Conservation (phyloP, 1,140 invertebrate genomes). For the Samia ricini region DNA sequence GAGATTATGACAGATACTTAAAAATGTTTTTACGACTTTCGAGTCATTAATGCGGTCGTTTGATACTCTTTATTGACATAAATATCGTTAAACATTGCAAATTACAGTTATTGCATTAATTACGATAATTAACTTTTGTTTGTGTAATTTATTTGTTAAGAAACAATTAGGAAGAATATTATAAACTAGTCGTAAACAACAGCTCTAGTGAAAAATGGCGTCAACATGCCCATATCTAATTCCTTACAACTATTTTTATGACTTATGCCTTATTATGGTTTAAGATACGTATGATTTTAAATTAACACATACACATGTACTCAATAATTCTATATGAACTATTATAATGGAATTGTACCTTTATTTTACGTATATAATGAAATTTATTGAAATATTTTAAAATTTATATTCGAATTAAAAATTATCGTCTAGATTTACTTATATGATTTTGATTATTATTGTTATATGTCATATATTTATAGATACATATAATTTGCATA, state of each 20-base stretch:
- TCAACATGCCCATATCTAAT: neutral
- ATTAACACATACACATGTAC: too few relatives aligned
- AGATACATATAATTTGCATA: too few relatives aligned
- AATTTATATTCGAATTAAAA: too few relatives aligned
- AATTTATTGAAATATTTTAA: too few relatives aligned
- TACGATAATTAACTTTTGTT: constrained; percentile 1
- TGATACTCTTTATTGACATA: constrained; percentile 6
- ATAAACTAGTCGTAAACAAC: neutral
- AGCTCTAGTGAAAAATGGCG: neutral
- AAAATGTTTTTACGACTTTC: constrained; percentile 8
- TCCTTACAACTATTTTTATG: neutral
- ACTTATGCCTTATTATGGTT: neutral
- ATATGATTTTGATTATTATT: too few relatives aligned
- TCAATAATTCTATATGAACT: too few relatives aligned
- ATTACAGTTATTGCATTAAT: neutral
- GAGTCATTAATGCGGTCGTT: constrained; percentile 12
- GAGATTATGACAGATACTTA: constrained; percentile 8
- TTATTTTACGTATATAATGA: too few relatives aligned
- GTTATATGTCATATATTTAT: too few relatives aligned
- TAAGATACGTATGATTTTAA: neutral
- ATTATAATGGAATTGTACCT: too few relatives aligned
- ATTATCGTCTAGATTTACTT: too few relatives aligned
- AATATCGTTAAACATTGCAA: constrained; percentile 8
- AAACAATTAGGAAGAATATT: neutral
- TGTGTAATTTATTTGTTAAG: neutral